Evolutionary conservation across 2,113 vertebrate species (phyloP).

Genomic region (Poeciliopsis occidentalis): DNA sequence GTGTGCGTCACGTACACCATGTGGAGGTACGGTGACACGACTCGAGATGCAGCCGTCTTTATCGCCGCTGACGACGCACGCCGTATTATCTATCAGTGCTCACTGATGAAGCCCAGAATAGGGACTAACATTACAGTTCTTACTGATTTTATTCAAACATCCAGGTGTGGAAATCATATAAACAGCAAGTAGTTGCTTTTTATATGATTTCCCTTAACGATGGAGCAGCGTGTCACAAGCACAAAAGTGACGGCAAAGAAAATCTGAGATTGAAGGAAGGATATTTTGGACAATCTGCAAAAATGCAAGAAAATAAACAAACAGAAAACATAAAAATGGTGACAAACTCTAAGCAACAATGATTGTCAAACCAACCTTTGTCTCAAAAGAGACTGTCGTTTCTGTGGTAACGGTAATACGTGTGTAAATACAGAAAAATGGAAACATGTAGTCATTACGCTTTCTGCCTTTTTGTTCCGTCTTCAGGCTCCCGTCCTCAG

Average conservation of each 20-base stretch:
- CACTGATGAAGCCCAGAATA: not conserved
- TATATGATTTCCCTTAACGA: too few relatives aligned
- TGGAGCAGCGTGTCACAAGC: too few relatives aligned
- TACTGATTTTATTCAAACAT: not conserved
- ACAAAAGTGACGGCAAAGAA: too few relatives aligned
- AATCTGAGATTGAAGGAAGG: too few relatives aligned
- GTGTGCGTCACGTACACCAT: slow-evolving; percentile 88
- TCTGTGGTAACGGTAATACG: not conserved
- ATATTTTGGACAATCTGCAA: too few relatives aligned
- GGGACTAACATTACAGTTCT: not conserved
- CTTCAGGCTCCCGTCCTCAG: slow-evolving; percentile 85
- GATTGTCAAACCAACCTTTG: too few relatives aligned
- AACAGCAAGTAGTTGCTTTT: not conserved
- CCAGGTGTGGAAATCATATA: not conserved
- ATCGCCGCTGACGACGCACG: too few relatives aligned
- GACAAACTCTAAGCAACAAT: too few relatives aligned
- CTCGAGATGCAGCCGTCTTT: not conserved
- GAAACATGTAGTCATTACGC: not conserved
- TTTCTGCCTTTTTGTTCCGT: not conserved
- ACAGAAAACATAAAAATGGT: too few relatives aligned
- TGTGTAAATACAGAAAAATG: not conserved
- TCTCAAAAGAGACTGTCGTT: not conserved
- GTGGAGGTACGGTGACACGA: slow-evolving; percentile 84
- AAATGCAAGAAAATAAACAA: too few relatives aligned
- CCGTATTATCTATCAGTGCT: not conserved